Percentiles rank a stretch among this genome's conserved stretches.
These are phyloP conservation scores for Dryobates pubescens DNA, from an alignment of 2,797 vertebrate species.

Conservation along the genomic window DNA sequence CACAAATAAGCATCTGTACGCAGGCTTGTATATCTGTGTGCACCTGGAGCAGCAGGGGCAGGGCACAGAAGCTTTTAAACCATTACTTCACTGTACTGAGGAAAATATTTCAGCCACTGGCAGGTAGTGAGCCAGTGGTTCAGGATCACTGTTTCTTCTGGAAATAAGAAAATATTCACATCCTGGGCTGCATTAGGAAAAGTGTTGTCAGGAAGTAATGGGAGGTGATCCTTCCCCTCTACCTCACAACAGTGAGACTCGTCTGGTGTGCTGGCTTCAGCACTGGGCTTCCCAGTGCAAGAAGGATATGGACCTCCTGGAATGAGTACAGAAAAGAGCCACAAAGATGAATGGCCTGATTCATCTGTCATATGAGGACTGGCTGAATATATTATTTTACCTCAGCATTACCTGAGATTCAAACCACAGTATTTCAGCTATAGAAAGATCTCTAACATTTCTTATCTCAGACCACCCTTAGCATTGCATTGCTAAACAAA, in stretches of 20 bases:
- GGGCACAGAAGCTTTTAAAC: background rate
- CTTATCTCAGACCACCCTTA: background rate
- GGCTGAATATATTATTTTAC: background rate
- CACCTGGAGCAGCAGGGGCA: background rate
- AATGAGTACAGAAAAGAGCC: background rate
- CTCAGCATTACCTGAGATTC: background rate
- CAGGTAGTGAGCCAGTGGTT: background rate
- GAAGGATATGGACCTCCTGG: background rate
- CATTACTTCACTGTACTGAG: background rate
- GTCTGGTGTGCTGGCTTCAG: background rate
- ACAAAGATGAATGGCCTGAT: background rate
- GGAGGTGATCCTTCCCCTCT: background rate
- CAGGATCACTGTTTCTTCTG: background rate
- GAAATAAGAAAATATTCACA: background rate
- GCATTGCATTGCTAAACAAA: background rate
- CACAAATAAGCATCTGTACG: accelerated
- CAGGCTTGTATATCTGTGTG: accelerated
- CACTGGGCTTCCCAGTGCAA: background rate
- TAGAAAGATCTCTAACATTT: background rate
- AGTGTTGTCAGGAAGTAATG: background rate
- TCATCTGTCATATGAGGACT: background rate
- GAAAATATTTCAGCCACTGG: background rate
- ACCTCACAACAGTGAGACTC: background rate
- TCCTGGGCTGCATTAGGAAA: background rate
- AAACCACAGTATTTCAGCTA: background rate